Evolutionary conservation across 2,113 vertebrate species (phyloP).

Genomic region (Cynocephalus volans): DNA sequence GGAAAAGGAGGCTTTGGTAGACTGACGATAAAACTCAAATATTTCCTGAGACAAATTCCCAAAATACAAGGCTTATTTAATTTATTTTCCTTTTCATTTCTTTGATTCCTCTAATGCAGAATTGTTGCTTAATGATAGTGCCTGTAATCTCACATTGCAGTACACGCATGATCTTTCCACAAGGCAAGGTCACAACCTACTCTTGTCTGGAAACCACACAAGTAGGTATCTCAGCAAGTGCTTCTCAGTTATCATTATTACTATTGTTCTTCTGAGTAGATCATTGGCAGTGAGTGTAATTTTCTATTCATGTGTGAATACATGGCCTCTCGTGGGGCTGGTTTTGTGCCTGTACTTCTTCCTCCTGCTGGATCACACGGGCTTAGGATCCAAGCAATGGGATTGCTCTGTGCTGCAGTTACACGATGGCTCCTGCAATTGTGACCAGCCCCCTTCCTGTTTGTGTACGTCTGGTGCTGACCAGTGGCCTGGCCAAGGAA

Average conservation of each 20-base stretch:
- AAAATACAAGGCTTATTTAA: not conserved
- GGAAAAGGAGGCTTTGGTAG: not conserved
- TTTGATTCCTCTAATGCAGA: not conserved
- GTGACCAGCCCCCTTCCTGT: not conserved
- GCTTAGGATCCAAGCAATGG: not conserved
- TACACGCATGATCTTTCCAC: rapidly evolving
- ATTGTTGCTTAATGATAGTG: not conserved
- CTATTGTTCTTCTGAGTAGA: not conserved
- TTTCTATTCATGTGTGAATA: not conserved
- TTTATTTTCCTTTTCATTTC: not conserved
- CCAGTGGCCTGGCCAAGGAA: conserved; percentile 74
- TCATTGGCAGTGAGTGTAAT: not conserved
- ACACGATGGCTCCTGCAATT: not conserved
- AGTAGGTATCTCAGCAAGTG: not conserved
- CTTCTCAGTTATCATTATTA: not conserved
- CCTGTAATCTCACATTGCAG: not conserved
- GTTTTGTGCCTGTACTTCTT: not conserved
- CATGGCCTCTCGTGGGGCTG: not conserved
- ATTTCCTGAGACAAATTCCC: not conserved
- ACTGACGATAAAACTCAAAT: not conserved
- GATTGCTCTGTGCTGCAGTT: not conserved
- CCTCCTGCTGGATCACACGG: rapidly evolving
- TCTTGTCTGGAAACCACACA: not conserved
- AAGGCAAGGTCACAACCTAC: not conserved
- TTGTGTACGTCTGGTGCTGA: conserved; percentile 40